Conservation (phyloP, 37 sponge, comb jelly and placozoan species). For the Lycopodina hypogea region DNA sequence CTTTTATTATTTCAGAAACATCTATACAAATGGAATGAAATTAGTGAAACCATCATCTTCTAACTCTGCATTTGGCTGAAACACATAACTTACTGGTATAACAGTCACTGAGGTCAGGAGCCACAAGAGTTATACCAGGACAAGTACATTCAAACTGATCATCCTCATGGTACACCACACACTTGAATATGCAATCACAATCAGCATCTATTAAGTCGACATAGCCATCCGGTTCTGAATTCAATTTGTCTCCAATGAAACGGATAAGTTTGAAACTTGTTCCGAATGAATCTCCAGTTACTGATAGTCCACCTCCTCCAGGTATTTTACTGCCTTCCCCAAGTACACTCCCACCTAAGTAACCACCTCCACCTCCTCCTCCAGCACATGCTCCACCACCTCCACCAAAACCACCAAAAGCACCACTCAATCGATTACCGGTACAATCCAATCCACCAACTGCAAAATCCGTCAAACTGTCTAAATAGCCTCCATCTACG, state of each 20-base stretch:
- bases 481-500: constrained; percentile 16
- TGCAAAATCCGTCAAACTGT: constrained; percentile 17
- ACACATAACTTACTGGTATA: constrained; percentile 10
- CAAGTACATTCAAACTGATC: constrained; percentile 42
- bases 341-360: constrained; percentile 28
- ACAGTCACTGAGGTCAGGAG: constrained; percentile 40
- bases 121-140: constrained; percentile 19
- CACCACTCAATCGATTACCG: neutral
- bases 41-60: too few species aligned
- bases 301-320: constrained; percentile 33
- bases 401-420: constrained; percentile 52
- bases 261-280: too few species aligned
- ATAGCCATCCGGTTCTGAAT: constrained; percentile 42
- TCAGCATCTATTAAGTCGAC: constrained; percentile 41
- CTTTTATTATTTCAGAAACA: too few species aligned
- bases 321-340: neutral
- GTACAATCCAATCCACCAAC: constrained; percentile 24
- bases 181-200: constrained; percentile 40
- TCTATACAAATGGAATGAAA: too few species aligned
- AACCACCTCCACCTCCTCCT: constrained; percentile 55
- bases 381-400: constrained; percentile 51
- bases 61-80: too few species aligned
- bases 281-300: too few species aligned
- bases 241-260: neutral
- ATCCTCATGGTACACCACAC: too few species aligned